These are phyloP conservation scores for Oryzias curvinotus DNA, from an alignment of 2,113 vertebrate species.

Conservation along the genomic window DNA sequence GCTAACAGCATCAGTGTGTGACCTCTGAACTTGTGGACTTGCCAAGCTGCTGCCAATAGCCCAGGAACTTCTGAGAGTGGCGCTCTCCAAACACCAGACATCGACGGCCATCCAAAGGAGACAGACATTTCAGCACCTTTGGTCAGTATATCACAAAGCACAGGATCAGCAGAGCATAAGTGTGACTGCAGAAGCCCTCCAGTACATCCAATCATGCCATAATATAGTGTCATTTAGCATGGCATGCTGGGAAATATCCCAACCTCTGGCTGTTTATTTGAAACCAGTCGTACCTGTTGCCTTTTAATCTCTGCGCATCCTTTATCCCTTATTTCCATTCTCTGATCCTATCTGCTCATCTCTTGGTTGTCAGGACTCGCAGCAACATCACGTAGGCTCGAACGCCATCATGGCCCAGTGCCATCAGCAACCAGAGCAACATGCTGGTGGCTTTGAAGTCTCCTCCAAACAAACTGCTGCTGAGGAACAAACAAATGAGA, in stretches of 20 bases:
- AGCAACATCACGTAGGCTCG: slow-evolving; percentile 66
- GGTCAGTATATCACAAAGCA: too few relatives aligned
- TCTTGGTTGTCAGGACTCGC: slow-evolving; percentile 32
- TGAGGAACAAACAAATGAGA: slow-evolving; percentile 6
- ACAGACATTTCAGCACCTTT: too few relatives aligned
- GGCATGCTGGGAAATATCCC: slow-evolving; percentile 35
- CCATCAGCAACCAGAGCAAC: slow-evolving; percentile 17
- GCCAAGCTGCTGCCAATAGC: too few relatives aligned
- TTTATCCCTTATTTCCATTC: slow-evolving; percentile 21
- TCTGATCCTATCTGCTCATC: slow-evolving; percentile 32
- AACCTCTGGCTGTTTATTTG: slow-evolving; percentile 52
- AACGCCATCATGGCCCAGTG: slow-evolving; percentile 33
- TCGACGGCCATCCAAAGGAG: too few relatives aligned
- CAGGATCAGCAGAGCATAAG: too few relatives aligned
- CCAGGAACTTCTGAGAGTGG: too few relatives aligned
- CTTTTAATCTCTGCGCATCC: slow-evolving; percentile 38
- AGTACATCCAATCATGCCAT: too few relatives aligned
- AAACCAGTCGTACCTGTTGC: slow-evolving; percentile 60
- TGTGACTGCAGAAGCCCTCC: too few relatives aligned
- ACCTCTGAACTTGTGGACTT: too few relatives aligned
- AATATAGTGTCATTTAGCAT: background rate
- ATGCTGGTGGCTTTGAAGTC: slow-evolving; percentile 62
- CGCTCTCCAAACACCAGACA: too few relatives aligned
- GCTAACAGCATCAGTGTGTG: background rate
- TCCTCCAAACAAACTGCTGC: slow-evolving; percentile 38